Percentiles rank a stretch among this genome's conserved stretches.
Evolutionary conservation across 2,888 invertebrate species (phyloP).

Genomic region (Leptinotarsa juncta): DNA sequence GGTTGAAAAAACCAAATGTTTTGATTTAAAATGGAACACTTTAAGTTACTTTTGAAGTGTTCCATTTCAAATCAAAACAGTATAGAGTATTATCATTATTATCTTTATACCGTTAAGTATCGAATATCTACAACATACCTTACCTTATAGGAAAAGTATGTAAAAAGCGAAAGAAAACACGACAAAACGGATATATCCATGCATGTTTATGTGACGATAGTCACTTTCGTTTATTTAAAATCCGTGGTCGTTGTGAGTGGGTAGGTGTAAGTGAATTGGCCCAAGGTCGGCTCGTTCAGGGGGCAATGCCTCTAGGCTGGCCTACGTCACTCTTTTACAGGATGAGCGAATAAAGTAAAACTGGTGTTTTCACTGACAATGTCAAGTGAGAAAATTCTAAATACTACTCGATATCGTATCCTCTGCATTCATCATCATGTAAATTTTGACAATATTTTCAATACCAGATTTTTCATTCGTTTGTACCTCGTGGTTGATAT

Average conservation of each 20-base stretch:
- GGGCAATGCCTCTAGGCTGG: conserved; percentile 33
- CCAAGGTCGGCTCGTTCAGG: conserved; percentile 35
- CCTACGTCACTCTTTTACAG: conserved; percentile 25
- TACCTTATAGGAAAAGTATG: conserved; percentile 17
- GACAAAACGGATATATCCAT: conserved; percentile 11
- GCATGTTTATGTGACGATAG: conserved; percentile 18
- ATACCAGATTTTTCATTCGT: too few species aligned
- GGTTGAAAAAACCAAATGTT: too few species aligned
- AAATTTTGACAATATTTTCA: too few species aligned
- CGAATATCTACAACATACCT: conserved; percentile 14
- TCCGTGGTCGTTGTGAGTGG: conserved; percentile 28
- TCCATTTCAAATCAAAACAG: too few species aligned
- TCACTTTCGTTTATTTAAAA: conserved; percentile 19
- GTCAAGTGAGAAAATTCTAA: too few species aligned
- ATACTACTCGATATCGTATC: too few species aligned
- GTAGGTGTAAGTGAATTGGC: conserved; percentile 33
- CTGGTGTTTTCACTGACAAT: too few species aligned
- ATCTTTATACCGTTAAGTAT: conserved; percentile 4
- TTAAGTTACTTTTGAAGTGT: too few species aligned
- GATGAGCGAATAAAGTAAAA: conserved; percentile 8
- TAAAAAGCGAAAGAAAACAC: conserved; percentile 17
- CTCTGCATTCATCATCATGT: too few species aligned
- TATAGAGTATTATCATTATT: not conserved
- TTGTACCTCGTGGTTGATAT: too few species aligned
- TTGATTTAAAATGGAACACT: too few species aligned